Base-by-base conservation (phyloP, 64 coral and sea anemone species). In the Actinia tenebrosa region DNA sequence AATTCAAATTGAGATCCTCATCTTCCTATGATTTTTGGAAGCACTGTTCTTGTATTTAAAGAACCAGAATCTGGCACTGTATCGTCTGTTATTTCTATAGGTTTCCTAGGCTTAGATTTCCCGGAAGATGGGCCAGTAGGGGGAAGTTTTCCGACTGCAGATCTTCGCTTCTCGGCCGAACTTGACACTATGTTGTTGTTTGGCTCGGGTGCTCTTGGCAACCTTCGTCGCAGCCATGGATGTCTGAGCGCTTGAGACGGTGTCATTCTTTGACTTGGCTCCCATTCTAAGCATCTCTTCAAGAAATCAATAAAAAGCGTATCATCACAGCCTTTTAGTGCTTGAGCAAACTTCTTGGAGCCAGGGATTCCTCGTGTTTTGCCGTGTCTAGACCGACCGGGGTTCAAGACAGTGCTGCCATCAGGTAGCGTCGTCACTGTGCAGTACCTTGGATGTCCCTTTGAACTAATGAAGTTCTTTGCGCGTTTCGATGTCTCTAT, bases 401-500 rank as follows among this genome's bases (percentile, higher is more conserved):
- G 90, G 80, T 85, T 99, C 16, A 99, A 72, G 68, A 95, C 97
- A 15, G 93, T 89, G 44, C 93, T 95, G 16, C 97, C 97, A 84
- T 95, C 97, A 47, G 97, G 97, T 6, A 99, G 45, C 5, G 90
- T 99, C 13, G 97, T 95, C 0, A 95, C 93, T 20, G 93, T 99
- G 78, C 97, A 99, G 56, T 99, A 99, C 17, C 97, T 84, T 9
- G 97, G 97, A 87, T 99, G 88, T 46, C 97, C 97, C 88, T 95
- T 99, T 26, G 97, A 99, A 84, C 89, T 99, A 44, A 99, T 86
- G n/a, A 99, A 99, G 86, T 95, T 99, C 80, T 99, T 99, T 68
- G 91, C 60, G 20, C 97, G 86, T 84, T 99, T 99, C 7, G 97
- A 99, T 17, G 78, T 90, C 53, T 99, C 95, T 26, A 93, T 59